These are phyloP conservation scores for Dicyrtomina minuta DNA, from an alignment of 2,888 invertebrate species.

Conservation along the genomic window DNA sequence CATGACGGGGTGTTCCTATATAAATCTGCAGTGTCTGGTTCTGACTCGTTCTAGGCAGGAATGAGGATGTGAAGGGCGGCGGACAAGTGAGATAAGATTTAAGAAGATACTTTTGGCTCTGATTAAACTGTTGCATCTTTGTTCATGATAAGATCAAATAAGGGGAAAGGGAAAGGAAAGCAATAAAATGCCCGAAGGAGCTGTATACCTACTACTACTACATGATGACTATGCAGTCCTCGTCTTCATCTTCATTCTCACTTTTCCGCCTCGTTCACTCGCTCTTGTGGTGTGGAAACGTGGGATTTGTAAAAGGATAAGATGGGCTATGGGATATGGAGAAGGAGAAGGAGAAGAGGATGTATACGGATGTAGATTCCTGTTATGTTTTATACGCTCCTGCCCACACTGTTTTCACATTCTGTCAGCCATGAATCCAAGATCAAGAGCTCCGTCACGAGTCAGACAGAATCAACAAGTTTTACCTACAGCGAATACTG, in stretches of 20 bases:
- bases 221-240: too few species aligned
- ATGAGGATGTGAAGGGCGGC: conserved; percentile 1
- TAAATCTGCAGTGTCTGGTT: too few species aligned
- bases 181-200: background rate
- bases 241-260: background rate
- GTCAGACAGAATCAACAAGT: conserved; percentile 29
- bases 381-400: background rate
- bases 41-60: background rate
- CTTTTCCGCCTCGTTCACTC: background rate
- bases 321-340: background rate
- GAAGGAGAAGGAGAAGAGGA: background rate
- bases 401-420: conserved; percentile 24
- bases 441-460: conserved; percentile 31
- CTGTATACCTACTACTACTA: too few species aligned
- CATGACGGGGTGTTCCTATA: too few species aligned
- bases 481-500: conserved; percentile 20
- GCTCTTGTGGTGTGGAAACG: conserved; percentile 1
- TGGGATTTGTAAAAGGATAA: background rate
- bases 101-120: conserved; percentile 19
- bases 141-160: conserved; percentile 26
- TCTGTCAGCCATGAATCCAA: conserved; percentile 32
- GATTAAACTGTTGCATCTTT: conserved; percentile 31
- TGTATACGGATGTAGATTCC: background rate
- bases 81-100: background rate
- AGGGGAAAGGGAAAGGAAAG: background rate